Evolutionary conservation across 2,797 vertebrate species (phyloP).

Genomic region (Bryconaethiops microstoma): DNA sequence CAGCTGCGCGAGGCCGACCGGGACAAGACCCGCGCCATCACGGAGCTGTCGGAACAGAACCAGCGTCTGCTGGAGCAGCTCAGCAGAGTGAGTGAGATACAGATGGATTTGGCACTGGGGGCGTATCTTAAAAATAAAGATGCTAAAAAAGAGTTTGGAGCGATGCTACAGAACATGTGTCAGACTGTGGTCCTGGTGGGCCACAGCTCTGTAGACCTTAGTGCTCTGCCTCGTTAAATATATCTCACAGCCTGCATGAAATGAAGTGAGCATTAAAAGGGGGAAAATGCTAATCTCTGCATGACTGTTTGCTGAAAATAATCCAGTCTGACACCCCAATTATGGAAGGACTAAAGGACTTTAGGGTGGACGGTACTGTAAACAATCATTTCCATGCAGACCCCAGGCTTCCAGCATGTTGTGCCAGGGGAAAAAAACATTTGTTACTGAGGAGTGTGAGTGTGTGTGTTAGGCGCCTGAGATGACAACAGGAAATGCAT

Average conservation of each 20-base stretch:
- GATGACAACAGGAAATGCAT: too few relatives aligned
- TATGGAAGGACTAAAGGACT: too few relatives aligned
- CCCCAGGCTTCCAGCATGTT: too few relatives aligned
- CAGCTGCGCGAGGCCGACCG: conserved; percentile 90
- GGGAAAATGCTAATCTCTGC: too few relatives aligned
- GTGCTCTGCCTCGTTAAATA: not conserved
- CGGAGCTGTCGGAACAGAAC: conserved; percentile 96
- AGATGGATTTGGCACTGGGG: not conserved
- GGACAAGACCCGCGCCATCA: conserved; percentile 88
- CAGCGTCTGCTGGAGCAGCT: conserved; percentile 96
- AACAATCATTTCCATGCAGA: too few relatives aligned
- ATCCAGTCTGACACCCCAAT: too few relatives aligned
- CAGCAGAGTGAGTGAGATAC: conserved; percentile 84
- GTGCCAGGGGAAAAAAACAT: too few relatives aligned
- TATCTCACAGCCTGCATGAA: not conserved
- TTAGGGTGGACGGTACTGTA: too few relatives aligned
- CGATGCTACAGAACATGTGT: not conserved
- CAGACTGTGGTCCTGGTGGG: not conserved
- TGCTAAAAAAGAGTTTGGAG: not conserved
- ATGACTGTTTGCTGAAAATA: too few relatives aligned
- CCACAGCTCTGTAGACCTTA: not conserved
- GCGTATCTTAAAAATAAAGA: not conserved
- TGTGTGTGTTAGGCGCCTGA: too few relatives aligned
- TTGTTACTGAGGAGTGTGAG: too few relatives aligned
- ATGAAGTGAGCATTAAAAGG: too few relatives aligned